Percentiles rank a stretch among this genome's conserved stretches.
Evolutionary conservation across 2,888 invertebrate species (phyloP).

Genomic region (Fissipunctia ypsillon): DNA sequence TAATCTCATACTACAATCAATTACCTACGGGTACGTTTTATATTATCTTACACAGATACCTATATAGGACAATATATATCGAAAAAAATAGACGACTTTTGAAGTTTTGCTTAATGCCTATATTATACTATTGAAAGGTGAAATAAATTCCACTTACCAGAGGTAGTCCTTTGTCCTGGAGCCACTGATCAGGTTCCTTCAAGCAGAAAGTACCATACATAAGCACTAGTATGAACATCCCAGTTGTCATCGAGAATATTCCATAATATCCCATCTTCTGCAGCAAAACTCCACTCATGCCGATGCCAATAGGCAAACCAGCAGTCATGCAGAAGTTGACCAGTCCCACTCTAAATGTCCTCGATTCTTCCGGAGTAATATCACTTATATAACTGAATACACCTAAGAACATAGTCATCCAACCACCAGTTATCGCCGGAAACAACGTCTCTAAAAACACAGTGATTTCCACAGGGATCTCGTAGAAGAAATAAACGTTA

Average conservation of each 20-base stretch:
- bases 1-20: conserved; percentile 35
- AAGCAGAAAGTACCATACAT: conserved; percentile 93
- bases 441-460: conserved; percentile 89
- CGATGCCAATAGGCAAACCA: conserved; percentile 90
- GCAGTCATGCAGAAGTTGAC: conserved; percentile 91
- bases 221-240: conserved; percentile 91
- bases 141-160: conserved; percentile 76
- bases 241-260: conserved; percentile 82
- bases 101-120: neutral
- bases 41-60: conserved; percentile 28
- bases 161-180: conserved; percentile 79
- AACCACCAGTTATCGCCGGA: conserved; percentile 88
- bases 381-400: conserved; percentile 92
- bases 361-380: conserved; percentile 89
- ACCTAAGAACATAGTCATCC: conserved; percentile 91
- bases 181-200: conserved; percentile 91
- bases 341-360: conserved; percentile 91
- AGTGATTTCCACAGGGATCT: conserved; percentile 89
- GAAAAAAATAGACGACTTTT: neutral
- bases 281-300: conserved; percentile 88
- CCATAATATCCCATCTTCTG: conserved; percentile 86
- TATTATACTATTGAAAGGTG: neutral
- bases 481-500: conserved; percentile 90
- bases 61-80: conserved; percentile 1
- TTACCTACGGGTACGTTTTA: conserved; percentile 20